Conservation (phyloP, 1,140 invertebrate species). For the Pseudachorutes palmiensis region DNA sequence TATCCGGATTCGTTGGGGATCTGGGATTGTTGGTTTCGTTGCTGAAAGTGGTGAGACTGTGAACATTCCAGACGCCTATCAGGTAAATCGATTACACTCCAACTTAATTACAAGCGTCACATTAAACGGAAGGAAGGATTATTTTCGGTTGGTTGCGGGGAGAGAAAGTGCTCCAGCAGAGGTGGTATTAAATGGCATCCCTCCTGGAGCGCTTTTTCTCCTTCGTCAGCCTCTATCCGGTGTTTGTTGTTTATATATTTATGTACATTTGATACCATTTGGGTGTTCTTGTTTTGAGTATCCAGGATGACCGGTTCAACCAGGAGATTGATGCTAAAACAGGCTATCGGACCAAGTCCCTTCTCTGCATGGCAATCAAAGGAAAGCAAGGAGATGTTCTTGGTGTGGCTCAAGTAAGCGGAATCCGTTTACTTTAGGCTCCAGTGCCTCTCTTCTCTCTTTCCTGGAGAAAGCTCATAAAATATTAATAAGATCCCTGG, state of each 20-base stretch:
- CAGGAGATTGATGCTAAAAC: conserved; percentile 84
- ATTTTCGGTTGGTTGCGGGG: too few relatives aligned
- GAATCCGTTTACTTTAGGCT: too few relatives aligned
- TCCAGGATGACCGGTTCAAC: conserved; percentile 79
- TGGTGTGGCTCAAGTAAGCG: conserved; percentile 75
- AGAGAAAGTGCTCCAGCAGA: too few relatives aligned
- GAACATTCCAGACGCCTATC: conserved; percentile 92
- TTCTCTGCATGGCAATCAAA: conserved; percentile 93
- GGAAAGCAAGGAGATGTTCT: conserved; percentile 89
- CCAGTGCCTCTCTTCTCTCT: not conserved
- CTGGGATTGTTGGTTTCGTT: conserved; percentile 86
- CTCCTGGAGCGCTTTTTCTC: too few relatives aligned
- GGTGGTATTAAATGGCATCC: too few relatives aligned
- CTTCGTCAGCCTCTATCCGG: too few relatives aligned
- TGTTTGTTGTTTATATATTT: too few relatives aligned
- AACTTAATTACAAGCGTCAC: not conserved
- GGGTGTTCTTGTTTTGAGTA: conserved; percentile 43
- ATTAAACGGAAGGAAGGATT: too few relatives aligned
- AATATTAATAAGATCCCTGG: conserved; percentile 8
- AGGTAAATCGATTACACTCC: conserved; percentile 51
- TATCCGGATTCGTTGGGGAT: conserved; percentile 75
- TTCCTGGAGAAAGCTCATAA: not conserved
- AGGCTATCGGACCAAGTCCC: conserved; percentile 82
- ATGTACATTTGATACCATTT: too few relatives aligned
- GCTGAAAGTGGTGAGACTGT: conserved; percentile 84